Conservation (phyloP, 2,888 invertebrate species). For the Lottia scabra region DNA sequence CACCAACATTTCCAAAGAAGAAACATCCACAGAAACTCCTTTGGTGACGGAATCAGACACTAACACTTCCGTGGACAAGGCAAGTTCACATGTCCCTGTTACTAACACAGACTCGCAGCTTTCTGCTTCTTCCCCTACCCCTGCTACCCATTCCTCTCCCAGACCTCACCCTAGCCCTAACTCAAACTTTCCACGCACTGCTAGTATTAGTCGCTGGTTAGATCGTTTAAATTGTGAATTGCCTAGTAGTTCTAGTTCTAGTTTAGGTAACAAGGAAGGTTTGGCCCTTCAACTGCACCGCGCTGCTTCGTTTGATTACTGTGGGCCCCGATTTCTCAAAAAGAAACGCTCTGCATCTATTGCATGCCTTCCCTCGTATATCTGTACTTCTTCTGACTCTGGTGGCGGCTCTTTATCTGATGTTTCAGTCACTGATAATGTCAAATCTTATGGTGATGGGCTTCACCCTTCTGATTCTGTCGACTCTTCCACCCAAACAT, state of each 20-base stretch:
- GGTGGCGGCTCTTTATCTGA: conserved; percentile 21
- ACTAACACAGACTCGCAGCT: conserved; percentile 16
- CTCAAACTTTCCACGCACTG: conserved; percentile 1
- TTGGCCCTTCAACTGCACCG: conserved; percentile 8
- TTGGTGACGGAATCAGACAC: conserved; percentile 19
- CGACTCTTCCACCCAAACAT: conserved; percentile 30
- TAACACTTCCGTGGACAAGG: conserved; percentile 21
- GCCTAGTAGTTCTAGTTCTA: conserved; percentile 10
- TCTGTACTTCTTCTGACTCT: conserved; percentile 11
- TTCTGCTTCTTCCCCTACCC: conserved; percentile 13
- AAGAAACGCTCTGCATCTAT: conserved; percentile 28
- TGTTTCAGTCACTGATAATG: conserved; percentile 8
- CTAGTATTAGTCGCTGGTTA: conserved; percentile 11
- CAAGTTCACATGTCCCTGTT: conserved; percentile 14
- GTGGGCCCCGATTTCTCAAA: not conserved
- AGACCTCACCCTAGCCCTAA: conserved; percentile 18
- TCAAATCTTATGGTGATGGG: conserved; percentile 11
- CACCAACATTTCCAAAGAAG: conserved; percentile 17
- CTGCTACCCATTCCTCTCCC: not conserved
- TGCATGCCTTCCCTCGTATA: conserved; percentile 16
- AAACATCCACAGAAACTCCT: conserved; percentile 16
- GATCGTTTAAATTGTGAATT: conserved; percentile 16
- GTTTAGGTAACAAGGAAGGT: not conserved
- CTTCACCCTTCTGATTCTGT: conserved; percentile 14
- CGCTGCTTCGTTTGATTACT: conserved; percentile 22